Evolutionary conservation across 2,113 vertebrate genomes (phyloP).

Genomic region (Tetrao urogallus): DNA sequence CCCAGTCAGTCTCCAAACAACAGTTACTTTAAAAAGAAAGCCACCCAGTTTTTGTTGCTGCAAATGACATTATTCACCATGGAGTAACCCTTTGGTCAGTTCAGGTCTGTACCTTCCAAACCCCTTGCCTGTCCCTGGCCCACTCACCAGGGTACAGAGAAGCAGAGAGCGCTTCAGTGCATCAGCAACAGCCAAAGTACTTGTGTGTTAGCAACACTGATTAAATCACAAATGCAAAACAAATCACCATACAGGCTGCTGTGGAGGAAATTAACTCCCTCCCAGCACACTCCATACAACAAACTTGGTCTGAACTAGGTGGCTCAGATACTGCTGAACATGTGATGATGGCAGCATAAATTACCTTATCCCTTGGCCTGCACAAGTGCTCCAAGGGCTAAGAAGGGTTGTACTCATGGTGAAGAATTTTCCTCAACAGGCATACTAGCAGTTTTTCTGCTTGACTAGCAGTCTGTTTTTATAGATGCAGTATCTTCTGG

Average conservation of each 20-base stretch:
- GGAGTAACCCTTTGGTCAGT: background rate
- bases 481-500: background rate
- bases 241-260: background rate
- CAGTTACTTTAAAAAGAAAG: background rate
- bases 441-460: background rate
- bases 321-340: rapidly evolving
- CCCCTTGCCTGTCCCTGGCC: background rate
- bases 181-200: background rate
- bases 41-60: background rate
- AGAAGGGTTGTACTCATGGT: background rate
- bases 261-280: background rate
- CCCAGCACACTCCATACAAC: background rate
- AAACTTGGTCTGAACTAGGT: background rate
- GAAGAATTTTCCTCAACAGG: background rate
- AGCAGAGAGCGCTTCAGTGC: background rate
- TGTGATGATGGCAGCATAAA: rapidly evolving
- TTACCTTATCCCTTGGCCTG: background rate
- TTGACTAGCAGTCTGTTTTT: background rate
- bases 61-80: background rate
- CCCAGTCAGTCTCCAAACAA: background rate
- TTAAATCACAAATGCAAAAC: background rate
- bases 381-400: background rate
- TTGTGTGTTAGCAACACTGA: background rate
- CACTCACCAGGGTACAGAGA: background rate
- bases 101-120: background rate